A percentile compares a stretch with the other conserved stretches of the same genome.
Conservation (phyloP, 1,140 invertebrate species). For the Drosophila eugracilis region DNA sequence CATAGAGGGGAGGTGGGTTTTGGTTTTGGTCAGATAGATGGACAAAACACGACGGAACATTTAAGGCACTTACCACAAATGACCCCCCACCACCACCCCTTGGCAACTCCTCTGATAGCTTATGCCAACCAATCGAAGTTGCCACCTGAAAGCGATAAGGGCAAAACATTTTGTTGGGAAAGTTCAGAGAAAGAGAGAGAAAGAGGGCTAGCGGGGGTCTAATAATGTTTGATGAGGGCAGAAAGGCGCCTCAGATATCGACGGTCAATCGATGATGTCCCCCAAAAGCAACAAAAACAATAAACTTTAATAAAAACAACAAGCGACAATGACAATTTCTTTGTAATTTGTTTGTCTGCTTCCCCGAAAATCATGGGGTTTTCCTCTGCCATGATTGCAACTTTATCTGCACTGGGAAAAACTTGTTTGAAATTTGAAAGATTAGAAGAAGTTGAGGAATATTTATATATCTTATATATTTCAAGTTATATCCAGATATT, state of each 20-base stretch:
- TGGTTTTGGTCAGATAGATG: slow-evolving; percentile 11
- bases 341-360: slow-evolving; percentile 78
- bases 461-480: no score
- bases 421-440: not conserved
- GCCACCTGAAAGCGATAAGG: slow-evolving; percentile 53
- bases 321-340: slow-evolving; percentile 68
- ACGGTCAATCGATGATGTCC: slow-evolving; percentile 45
- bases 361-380: not conserved
- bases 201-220: not conserved
- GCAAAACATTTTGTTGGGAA: slow-evolving; percentile 31
- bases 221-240: no score
- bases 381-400: not conserved
- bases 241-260: slow-evolving; percentile 34
- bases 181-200: not conserved
- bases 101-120: slow-evolving; percentile 8
- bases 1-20: not conserved
- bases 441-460: no score
- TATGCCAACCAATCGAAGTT: slow-evolving; percentile 14
- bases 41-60: slow-evolving; percentile 15
- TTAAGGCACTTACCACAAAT: slow-evolving; percentile 35
- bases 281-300: not conserved
- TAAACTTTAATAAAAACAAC: not conserved
- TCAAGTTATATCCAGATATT: no score
- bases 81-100: slow-evolving; percentile 7
- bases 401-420: not conserved